Percentiles rank a stretch among this genome's conserved stretches.
Evolutionary conservation across 2,113 vertebrate species (phyloP).

Genomic region (Nanorana parkeri): DNA sequence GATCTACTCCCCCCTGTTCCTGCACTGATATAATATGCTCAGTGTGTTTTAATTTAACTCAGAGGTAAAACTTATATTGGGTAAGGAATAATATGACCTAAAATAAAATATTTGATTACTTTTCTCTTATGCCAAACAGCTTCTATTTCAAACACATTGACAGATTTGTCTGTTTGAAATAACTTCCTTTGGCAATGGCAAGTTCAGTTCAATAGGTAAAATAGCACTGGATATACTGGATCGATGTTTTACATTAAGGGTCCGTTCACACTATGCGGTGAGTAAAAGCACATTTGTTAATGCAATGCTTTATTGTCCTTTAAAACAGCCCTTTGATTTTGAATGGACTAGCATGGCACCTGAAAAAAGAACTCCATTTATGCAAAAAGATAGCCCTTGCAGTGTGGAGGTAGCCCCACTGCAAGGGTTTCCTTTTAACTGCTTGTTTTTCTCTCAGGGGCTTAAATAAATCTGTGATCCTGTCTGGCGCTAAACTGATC

Average conservation of each 20-base stretch:
- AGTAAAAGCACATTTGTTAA: no score
- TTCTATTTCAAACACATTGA: not conserved
- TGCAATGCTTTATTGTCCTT: no score
- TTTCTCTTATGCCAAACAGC: not conserved
- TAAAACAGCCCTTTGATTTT: no score
- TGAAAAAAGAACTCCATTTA: no score
- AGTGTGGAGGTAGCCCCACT: no score
- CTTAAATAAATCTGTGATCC: no score
- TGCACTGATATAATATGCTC: constrained; percentile 34
- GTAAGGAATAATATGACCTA: constrained; percentile 21
- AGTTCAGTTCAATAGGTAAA: not conserved
- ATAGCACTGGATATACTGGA: not conserved
- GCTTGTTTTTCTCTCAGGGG: no score
- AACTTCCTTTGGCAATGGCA: not conserved
- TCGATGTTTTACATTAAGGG: not conserved
- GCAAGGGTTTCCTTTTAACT: no score
- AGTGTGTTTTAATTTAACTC: constrained; percentile 35
- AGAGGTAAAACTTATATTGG: constrained; percentile 42
- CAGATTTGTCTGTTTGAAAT: not conserved
- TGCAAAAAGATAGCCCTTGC: no score
- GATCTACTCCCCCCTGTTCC: constrained; percentile 9
- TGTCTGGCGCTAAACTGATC: no score
- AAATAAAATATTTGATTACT: constrained; percentile 12
- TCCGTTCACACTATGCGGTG: no score
- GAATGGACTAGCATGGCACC: no score